Base-by-base conservation (phyloP, 2,888 invertebrate genomes). In the Drosophila mimica region DNA sequence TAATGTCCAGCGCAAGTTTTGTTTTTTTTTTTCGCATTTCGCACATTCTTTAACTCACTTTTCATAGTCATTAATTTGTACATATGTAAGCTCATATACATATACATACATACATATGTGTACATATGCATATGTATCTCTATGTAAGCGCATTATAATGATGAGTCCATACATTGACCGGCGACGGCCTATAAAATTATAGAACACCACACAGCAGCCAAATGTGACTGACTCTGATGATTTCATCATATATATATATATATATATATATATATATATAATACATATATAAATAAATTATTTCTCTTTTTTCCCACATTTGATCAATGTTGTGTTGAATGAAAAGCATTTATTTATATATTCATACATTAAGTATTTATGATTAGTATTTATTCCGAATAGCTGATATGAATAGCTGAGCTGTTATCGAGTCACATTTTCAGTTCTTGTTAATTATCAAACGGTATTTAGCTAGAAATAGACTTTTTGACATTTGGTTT, bases 61-160 rank as follows among this genome's bases (percentile, higher is more conserved):
- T 80, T 81, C 72, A 59, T 65, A 71, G 68, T 52, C 70, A 81
- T 79, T 80, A 77, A 86, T 83, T 80, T 74, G 38, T 46, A 34
- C 59, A 68, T 57, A 51, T 70, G 57, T 46, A 46, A 28, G 49
- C 15, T 25, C 6, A 40, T 31, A 31, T 8, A 20, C 34, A 38
- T 34, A 38, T 46, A 15, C 4, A 49, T n/a, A 53, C 11, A 34
- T 40, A 33, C 30, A 20, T 49, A 34, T 43, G 13, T 51, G 49
- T 40, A 25, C 48, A 11, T 52, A 31, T 25, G 3, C 11, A 30
- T 2, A 20, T 36, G 38, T 17, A 40, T 38, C 7, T 59, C 13
- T 58, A 65, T 61, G 67, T 74, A 74, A 58, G 66, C 71, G 72
- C 72, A 59, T 64, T 43, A 76, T 76, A 49, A 70, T 57, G 70